Evolutionary conservation across 1,140 invertebrate genomes (phyloP), one percentile per base, ranked within the genome.

Genomic region (Pteromalus puparum): DNA sequence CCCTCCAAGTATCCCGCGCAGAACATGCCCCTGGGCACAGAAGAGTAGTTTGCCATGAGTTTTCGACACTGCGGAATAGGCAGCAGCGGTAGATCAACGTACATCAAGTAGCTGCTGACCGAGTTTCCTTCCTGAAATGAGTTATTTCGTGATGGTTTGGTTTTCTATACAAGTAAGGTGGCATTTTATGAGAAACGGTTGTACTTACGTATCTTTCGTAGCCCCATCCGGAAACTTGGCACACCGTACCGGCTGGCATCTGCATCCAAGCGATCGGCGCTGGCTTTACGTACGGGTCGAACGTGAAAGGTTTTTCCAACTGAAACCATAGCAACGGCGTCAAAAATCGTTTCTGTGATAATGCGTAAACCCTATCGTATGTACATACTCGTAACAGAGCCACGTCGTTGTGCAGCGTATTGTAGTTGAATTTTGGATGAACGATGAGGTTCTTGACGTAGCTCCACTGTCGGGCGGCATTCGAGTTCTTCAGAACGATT

Each of bases 221-320:
- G 10, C 86, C 86, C 86, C 86, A 87, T 61, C 86, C 86, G 18
- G 83, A 70, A 10, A 87, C 86, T 80, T 85, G 83, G 13, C 86
- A 87, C 1, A 53, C 15, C 2, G 82, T 86, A 26, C 38, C 13
- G 18, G 79, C 18, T 10, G 0, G 24, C 42, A 76, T 65, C 7
- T 7, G 7, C 12, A 0, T 34, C 1, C 18, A 7, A 18, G 68
- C 46, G 0, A 85, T 15, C 0, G 4, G 2, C 1, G 34, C n/a
- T 0, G 84, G 61, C n/a, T 61, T 79, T 2, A 82, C 84, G 28
- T 24, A 70, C 2, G 4, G 3, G n/a, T 77, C 74, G 1, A 82
- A 67, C 12, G 28, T 74, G 7, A 85, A 79, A 21, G 84, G 53
- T 6, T 9, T 9, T 26, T 68, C 21, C 26, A 85, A 15, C 84